A percentile compares a stretch with the other conserved stretches of the same genome.
Conservation (phyloP, 92 coral and sea anemone species). For the Nematostella vectensis region DNA sequence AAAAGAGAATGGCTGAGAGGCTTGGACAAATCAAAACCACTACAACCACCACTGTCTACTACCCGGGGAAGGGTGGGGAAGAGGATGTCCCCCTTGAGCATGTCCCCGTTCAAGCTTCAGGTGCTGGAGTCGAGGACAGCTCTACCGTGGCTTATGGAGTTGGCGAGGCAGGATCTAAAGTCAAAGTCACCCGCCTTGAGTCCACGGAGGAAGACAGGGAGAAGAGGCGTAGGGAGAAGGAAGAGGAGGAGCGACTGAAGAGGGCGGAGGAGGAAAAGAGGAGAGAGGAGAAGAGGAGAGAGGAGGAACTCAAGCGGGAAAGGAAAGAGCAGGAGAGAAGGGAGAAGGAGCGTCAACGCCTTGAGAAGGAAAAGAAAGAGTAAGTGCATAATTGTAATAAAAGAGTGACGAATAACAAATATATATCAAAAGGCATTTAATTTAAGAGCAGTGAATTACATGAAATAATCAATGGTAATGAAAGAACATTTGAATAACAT, state of each 20-base stretch:
- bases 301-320: slow-evolving; percentile 18
- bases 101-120: slow-evolving; percentile 29
- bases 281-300: slow-evolving; percentile 20
- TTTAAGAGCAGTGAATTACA: neutral
- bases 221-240: slow-evolving; percentile 43
- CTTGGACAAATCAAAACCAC: slow-evolving; percentile 31
- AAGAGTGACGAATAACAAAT: neutral
- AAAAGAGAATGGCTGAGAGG: slow-evolving; percentile 46
- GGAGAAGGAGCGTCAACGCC: slow-evolving; percentile 7
- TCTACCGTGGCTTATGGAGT: slow-evolving; percentile 38
- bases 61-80: slow-evolving; percentile 26
- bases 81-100: slow-evolving; percentile 13
- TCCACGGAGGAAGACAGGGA: slow-evolving; percentile 35
- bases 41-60: slow-evolving; percentile 35
- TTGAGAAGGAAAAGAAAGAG: too few species aligned
- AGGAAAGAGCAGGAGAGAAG: slow-evolving; percentile 17
- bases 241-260: slow-evolving; percentile 43
- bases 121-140: slow-evolving; percentile 24
- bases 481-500: too few species aligned
- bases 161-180: slow-evolving; percentile 28
- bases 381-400: neutral
- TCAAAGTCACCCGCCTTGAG: slow-evolving; percentile 31
- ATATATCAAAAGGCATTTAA: neutral
- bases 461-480: too few species aligned
- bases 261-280: slow-evolving; percentile 8